phyloP scores from a whole-genome alignment of 2,888 invertebrate species.

The Idaea straminata region DNA sequence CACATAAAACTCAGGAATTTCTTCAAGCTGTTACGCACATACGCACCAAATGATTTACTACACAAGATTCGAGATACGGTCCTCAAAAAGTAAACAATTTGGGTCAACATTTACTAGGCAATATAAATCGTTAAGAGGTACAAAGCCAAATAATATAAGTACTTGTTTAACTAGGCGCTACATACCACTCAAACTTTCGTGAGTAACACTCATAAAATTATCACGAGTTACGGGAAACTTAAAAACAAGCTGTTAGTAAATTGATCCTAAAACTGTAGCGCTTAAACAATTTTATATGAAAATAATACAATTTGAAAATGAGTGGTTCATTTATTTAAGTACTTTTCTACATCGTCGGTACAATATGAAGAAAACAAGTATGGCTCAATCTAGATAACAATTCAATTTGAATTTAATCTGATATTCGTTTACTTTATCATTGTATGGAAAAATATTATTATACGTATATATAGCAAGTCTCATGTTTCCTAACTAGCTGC shows the following conservation, averaged over 20 bases:
- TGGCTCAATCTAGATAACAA: background rate
- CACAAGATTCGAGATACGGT: slow-evolving; percentile 29
- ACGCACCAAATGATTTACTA: slow-evolving; percentile 31
- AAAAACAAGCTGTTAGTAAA: slow-evolving; percentile 66
- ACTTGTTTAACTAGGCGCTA: slow-evolving; percentile 38
- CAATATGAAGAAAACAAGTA: background rate
- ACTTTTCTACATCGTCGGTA: background rate
- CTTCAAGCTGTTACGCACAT: slow-evolving; percentile 24
- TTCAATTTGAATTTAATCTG: background rate
- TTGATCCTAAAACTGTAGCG: slow-evolving; percentile 51
- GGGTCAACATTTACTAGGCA: slow-evolving; percentile 39
- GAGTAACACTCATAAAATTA: slow-evolving; percentile 70
- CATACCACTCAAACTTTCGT: slow-evolving; percentile 61
- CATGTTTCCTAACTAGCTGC: too few relatives aligned
- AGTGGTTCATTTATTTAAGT: background rate
- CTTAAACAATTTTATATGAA: slow-evolving; percentile 8
- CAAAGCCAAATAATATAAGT: slow-evolving; percentile 7
- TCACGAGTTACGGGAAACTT: slow-evolving; percentile 61
- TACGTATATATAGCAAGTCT: too few relatives aligned
- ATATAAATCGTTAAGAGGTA: slow-evolving; percentile 24
- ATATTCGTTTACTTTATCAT: background rate
- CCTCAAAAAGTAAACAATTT: slow-evolving; percentile 39
- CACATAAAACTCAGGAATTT: slow-evolving; percentile 28
- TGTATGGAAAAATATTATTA: too few relatives aligned
- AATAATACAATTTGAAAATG: slow-evolving; percentile 3